Percentiles rank a stretch among this genome's conserved stretches.
These are phyloP conservation scores for Anthonomus grandis DNA, from an alignment of 1,140 invertebrate species.

Conservation along the genomic window DNA sequence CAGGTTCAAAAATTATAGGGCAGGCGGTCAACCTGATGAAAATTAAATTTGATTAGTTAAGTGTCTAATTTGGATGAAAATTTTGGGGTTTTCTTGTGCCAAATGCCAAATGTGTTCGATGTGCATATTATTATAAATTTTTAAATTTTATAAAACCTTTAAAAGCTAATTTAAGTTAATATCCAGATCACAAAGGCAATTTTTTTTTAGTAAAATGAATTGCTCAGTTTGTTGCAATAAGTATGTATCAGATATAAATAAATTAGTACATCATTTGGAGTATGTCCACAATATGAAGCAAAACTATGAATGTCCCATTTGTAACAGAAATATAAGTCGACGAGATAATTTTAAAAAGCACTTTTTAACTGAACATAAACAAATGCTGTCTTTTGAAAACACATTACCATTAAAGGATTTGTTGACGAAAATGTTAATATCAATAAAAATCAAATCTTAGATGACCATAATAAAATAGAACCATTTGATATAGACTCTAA, in stretches of 20 bases:
- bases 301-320: constrained; percentile 11
- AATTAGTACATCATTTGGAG: constrained; percentile 1
- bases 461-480: neutral
- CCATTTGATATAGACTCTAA: neutral
- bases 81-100: too few relatives aligned
- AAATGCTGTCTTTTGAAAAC: neutral
- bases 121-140: too few relatives aligned
- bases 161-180: too few relatives aligned
- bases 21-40: neutral
- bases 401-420: neutral
- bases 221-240: constrained; percentile 2
- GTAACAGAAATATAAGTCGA: constrained; percentile 1
- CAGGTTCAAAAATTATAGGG: neutral
- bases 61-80: too few relatives aligned
- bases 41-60: neutral
- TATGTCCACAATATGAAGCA: constrained; percentile 6
- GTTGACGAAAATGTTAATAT: neutral
- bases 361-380: neutral
- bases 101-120: too few relatives aligned
- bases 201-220: constrained; percentile 3
- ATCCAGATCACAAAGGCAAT: too few relatives aligned
- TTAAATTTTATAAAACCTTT: too few relatives aligned
- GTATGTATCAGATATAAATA: constrained; percentile 1
- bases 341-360: constrained; percentile 13
- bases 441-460: neutral